A percentile compares a stretch with the other conserved stretches of the same genome.
Evolutionary conservation across 2,888 invertebrate genomes (phyloP).

Genomic region (Zygaena filipendulae): DNA sequence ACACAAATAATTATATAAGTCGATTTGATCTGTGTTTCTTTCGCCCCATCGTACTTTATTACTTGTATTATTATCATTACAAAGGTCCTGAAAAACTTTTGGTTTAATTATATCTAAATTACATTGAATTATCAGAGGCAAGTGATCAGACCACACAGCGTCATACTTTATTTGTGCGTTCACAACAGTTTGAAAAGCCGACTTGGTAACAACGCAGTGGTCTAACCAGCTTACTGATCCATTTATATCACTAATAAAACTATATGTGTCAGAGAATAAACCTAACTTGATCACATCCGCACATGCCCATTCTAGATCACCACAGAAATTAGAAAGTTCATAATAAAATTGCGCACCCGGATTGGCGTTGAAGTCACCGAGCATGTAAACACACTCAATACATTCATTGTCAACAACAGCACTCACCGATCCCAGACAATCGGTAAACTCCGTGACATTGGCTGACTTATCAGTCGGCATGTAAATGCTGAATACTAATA

Average conservation of each 20-base stretch:
- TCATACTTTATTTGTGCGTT: constrained; percentile 10
- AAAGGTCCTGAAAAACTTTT: constrained; percentile 1
- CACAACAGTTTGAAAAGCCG: constrained; percentile 8
- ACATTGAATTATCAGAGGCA: constrained; percentile 11
- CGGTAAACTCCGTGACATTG: constrained; percentile 12
- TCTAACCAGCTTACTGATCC: constrained; percentile 14
- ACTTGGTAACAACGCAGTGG: constrained; percentile 12
- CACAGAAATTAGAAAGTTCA: constrained; percentile 14
- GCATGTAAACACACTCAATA: constrained; percentile 8
- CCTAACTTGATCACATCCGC: constrained; percentile 14
- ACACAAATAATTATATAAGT: constrained; percentile 7
- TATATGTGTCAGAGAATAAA: constrained; percentile 7
- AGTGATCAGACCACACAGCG: constrained; percentile 14
- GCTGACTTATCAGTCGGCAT: constrained; percentile 12
- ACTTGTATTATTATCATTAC: neutral
- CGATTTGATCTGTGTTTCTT: constrained; percentile 4
- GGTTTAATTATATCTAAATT: constrained; percentile 5
- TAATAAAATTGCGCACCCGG: constrained; percentile 13
- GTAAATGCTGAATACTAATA: constrained; percentile 13
- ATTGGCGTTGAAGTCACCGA: constrained; percentile 17
- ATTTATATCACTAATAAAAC: constrained; percentile 10
- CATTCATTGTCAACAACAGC: constrained; percentile 10
- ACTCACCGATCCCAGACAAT: constrained; percentile 7
- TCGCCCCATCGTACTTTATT: constrained; percentile 6
- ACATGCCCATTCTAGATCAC: constrained; percentile 17